Conservation (phyloP, 2,113 vertebrate genomes). For the Pseudonaja textilis region DNA sequence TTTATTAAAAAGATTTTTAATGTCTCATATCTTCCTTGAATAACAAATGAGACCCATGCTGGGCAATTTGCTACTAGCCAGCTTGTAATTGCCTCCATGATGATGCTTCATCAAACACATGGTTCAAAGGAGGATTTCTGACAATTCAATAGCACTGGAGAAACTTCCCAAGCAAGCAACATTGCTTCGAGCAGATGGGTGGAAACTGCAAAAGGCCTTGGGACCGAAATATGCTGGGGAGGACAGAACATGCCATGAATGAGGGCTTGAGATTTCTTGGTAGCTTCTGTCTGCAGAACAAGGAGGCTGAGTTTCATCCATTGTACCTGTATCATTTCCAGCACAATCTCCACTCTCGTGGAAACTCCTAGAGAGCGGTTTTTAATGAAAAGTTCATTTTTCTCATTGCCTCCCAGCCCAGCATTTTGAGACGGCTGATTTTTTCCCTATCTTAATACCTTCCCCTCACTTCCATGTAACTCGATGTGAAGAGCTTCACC, state of each 20-base stretch:
- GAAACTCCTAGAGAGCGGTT: neutral
- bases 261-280: neutral
- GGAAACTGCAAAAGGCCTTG: neutral
- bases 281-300: neutral
- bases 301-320: neutral
- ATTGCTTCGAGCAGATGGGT: neutral
- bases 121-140: neutral
- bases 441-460: neutral
- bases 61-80: neutral
- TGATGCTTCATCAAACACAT: neutral
- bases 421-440: neutral
- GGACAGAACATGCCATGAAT: neutral
- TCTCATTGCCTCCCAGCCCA: neutral
- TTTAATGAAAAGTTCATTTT: neutral
- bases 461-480: neutral
- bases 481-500: neutral
- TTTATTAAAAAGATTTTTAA: neutral
- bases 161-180: neutral
- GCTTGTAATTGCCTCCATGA: neutral
- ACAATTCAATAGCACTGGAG: neutral
- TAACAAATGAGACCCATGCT: neutral
- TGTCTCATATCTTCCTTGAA: neutral
- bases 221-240: neutral
- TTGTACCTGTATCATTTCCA: neutral
- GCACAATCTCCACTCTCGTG: neutral